These are phyloP conservation scores for Camponotus floridanus DNA, from an alignment of 1,140 invertebrate genomes.

Conservation along the genomic window DNA sequence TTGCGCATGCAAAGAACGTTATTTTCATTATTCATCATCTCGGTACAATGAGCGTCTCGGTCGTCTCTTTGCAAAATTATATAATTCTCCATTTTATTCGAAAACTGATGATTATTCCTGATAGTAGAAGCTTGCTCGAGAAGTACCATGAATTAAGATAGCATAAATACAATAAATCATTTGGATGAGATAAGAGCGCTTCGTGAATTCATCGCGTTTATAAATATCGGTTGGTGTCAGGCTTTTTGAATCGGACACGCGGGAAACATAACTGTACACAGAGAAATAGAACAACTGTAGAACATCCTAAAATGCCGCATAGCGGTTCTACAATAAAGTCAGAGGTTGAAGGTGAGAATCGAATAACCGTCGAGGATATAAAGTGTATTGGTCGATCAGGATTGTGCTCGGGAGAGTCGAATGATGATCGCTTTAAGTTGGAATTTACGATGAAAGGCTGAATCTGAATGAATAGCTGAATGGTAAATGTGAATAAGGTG, in stretches of 20 bases:
- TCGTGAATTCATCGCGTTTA: slow-evolving; percentile 29
- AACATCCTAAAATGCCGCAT: slow-evolving; percentile 18
- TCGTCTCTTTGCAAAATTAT: not conserved
- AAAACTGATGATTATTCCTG: slow-evolving; percentile 21
- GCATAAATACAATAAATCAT: slow-evolving; percentile 44
- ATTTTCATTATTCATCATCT: not conserved
- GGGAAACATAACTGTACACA: not conserved
- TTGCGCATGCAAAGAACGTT: not conserved
- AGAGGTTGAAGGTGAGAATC: slow-evolving; percentile 35
- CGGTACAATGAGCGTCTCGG: not conserved
- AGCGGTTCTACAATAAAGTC: slow-evolving; percentile 8
- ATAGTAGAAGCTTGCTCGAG: slow-evolving; percentile 17
- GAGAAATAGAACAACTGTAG: slow-evolving; percentile 1
- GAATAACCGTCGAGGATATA: slow-evolving; percentile 41
- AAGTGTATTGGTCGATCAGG: not conserved
- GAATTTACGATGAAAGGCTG: slow-evolving; percentile 24
- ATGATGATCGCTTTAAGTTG: not conserved
- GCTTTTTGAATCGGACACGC: slow-evolving; percentile 27
- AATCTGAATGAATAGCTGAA: slow-evolving; percentile 24
- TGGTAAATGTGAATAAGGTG: slow-evolving; percentile 14
- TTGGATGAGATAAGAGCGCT: slow-evolving; percentile 23
- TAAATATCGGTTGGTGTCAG: slow-evolving; percentile 11
- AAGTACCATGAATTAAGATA: slow-evolving; percentile 31
- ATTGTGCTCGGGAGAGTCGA: not conserved
- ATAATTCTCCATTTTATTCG: slow-evolving; percentile 29